These are phyloP conservation scores for Calephelis nemesis DNA, from an alignment of 1,140 invertebrate genomes.

Conservation along the genomic window DNA sequence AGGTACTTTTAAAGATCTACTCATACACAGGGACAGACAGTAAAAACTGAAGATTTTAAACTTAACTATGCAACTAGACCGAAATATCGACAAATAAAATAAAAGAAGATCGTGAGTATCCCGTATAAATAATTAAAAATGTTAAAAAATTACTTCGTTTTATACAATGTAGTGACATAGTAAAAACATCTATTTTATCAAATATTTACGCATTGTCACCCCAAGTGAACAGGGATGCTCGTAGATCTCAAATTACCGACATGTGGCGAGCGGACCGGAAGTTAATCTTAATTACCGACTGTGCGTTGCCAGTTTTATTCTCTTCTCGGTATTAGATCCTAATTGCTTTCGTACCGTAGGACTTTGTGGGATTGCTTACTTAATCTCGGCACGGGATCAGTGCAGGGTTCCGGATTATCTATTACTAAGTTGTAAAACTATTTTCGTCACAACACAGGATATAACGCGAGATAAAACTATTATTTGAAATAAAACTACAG, in stretches of 20 bases:
- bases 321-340: slow-evolving; percentile 14
- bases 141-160: no score
- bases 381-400: slow-evolving; percentile 6
- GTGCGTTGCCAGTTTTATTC: not conserved
- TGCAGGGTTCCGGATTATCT: not conserved
- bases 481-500: no score
- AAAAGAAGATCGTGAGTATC: no score
- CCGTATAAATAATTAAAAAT: no score
- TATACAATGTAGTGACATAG: no score
- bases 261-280: slow-evolving; percentile 8
- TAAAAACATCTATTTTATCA: not conserved
- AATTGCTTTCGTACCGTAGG: slow-evolving; percentile 12
- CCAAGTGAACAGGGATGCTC: not conserved
- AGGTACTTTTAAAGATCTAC: no score
- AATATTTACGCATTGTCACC: slow-evolving; percentile 2
- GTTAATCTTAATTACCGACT: slow-evolving; percentile 12
- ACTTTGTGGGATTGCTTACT: slow-evolving; percentile 14
- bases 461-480: no score
- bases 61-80: no score
- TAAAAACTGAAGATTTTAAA: no score
- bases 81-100: no score
- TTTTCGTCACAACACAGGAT: no score
- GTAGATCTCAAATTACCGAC: slow-evolving; percentile 16
- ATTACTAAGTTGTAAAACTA: not conserved
- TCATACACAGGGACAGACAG: no score